Base-by-base conservation (phyloP, 2,888 invertebrate genomes). In the Tetramorium bicarinatum region DNA sequence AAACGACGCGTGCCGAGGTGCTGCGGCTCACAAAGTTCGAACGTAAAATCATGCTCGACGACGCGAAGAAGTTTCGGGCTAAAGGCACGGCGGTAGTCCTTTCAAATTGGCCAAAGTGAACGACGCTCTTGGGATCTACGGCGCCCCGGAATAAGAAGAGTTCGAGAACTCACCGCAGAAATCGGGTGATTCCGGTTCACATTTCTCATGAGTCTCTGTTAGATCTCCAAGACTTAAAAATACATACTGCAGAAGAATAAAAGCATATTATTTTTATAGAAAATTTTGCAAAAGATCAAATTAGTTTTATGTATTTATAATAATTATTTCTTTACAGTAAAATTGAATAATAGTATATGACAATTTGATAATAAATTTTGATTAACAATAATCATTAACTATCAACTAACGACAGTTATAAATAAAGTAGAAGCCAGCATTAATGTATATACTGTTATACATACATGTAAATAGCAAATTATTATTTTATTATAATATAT, bases 41-140 rank as follows among this genome's bases (percentile, higher is more conserved):
- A 80, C 74, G 74, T 80, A 75, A 80, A 80, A 75, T 81, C 56
- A 41, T 38, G 44, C 56, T 79, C 21, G 54, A 71, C 54, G 44
- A 79, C 47, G 71, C 59, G 49, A 74, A 61, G 49, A 74, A 81
- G 72, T 75, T 76, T 75, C 52, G 52, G 38, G 59, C 75, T 59
- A 29, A 61, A 61, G 71, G 49, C 76, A 52, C 44, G 44, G 4
- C 6, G 44, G 34, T 29, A 44, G 44, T 44, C 44, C 56, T 56
- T 79, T 59, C 71, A 79, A 69, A 77, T 77, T 77, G 77, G 71
- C 71, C 44, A 77, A 79, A 79, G 69, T 56, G 56, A 44, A 54
- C 77, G 77, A 44, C 29, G 44, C 41, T 54, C 66, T 66, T 41
- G 77, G 29, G 64, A 76, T 54, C 76, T 38, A 38, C 25, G 29